Conservation (phyloP, 2,797 vertebrate genomes). For the Rhabdomys pumilio region DNA sequence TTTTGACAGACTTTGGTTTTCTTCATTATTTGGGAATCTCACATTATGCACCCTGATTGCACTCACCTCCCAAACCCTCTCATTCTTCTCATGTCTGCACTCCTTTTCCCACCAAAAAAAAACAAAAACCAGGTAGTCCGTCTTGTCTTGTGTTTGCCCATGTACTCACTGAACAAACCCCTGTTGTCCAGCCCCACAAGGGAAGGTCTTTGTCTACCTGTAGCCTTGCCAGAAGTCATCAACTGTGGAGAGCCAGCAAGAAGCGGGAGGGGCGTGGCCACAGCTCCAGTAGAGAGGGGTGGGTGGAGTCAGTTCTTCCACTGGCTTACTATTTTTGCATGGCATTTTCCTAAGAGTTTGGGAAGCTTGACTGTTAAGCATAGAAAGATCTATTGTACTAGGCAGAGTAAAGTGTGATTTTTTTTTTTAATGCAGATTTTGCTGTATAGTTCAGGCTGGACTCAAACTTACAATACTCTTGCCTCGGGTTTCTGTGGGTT, state of each 20-base stretch:
- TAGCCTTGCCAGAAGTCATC: neutral
- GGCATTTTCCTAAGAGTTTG: neutral
- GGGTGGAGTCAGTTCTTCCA: neutral
- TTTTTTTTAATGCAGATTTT: neutral
- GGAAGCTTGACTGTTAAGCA: accelerated
- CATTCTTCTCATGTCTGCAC: neutral
- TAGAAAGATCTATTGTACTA: neutral
- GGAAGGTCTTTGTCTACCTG: neutral
- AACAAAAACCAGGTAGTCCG: neutral
- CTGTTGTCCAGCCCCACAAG: neutral
- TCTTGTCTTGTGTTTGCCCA: neutral
- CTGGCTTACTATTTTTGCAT: neutral
- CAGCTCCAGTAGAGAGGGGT: neutral
- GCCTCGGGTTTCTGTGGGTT: too few species aligned
- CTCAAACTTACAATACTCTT: neutral
- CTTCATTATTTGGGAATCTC: neutral
- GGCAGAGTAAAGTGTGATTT: neutral
- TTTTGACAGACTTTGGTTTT: too few species aligned
- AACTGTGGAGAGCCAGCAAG: neutral
- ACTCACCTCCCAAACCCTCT: neutral
- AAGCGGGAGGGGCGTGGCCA: neutral
- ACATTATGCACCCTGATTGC: neutral
- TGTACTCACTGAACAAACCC: neutral
- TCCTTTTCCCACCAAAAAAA: neutral
- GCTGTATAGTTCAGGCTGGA: neutral